phyloP scores from a whole-genome alignment of 2,113 vertebrate genomes.

The Phyllostomus discolor region DNA sequence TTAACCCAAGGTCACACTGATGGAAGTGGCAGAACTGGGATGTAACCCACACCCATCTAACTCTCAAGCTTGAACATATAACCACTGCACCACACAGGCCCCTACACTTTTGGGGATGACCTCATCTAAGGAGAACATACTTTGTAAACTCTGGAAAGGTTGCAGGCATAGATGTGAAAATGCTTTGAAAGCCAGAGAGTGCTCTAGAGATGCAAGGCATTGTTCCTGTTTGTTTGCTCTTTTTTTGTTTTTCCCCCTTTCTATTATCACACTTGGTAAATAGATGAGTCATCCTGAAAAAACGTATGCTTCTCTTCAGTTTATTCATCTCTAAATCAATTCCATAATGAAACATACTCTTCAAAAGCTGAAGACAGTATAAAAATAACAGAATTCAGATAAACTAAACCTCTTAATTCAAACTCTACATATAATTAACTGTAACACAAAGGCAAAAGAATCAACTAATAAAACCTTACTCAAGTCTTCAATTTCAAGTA shows the following conservation, averaged over 20 bases:
- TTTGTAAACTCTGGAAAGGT: neutral
- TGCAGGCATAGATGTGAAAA: neutral
- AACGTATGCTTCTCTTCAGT: constrained; percentile 37
- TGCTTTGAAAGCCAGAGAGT: neutral
- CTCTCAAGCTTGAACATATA: neutral
- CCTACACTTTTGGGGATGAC: neutral
- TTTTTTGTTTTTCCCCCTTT: constrained; percentile 30
- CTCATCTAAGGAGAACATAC: neutral
- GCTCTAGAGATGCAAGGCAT: neutral
- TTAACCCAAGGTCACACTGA: neutral
- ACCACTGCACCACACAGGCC: neutral
- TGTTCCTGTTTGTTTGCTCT: constrained; percentile 33
- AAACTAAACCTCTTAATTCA: neutral
- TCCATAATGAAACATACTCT: constrained; percentile 36
- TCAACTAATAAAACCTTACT: neutral
- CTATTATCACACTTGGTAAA: constrained; percentile 35
- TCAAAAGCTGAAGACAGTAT: constrained; percentile 10
- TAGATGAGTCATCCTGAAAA: constrained; percentile 66
- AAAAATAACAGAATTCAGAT: neutral
- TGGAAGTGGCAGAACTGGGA: neutral
- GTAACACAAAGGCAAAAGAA: neutral
- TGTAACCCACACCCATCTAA: neutral
- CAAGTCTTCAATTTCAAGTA: neutral
- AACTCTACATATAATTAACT: neutral
- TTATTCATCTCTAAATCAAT: constrained; percentile 29